Conservation (phyloP, 2,113 vertebrate species). For the Melanostigma gelatinosum region DNA sequence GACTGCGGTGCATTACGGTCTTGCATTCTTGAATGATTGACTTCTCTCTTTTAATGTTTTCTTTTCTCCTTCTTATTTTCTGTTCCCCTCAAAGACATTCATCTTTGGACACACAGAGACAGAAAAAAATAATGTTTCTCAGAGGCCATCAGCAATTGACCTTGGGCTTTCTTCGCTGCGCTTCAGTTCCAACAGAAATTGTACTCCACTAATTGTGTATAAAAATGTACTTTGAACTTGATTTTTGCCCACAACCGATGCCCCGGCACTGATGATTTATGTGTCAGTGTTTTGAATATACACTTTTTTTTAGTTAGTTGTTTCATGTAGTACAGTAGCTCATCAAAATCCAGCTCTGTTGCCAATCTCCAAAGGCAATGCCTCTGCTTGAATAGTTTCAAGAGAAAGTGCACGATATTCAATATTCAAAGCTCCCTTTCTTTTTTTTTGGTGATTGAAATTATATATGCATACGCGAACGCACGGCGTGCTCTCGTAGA, state of each 20-base stretch:
- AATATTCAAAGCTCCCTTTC: constrained; percentile 36
- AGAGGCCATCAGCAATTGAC: constrained; percentile 71
- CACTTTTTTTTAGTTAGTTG: constrained; percentile 56
- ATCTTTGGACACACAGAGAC: constrained; percentile 71
- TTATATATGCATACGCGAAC: constrained; percentile 25
- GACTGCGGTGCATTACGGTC: constrained; percentile 75
- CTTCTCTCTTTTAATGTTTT: constrained; percentile 76
- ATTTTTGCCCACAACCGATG: constrained; percentile 70
- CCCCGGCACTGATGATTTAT: constrained; percentile 54
- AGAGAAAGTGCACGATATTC: constrained; percentile 57
- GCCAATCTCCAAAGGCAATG: constrained; percentile 65
- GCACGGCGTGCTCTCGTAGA: constrained; percentile 22
- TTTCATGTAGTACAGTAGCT: constrained; percentile 70
- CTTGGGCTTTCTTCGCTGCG: constrained; percentile 61
- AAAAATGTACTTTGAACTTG: constrained; percentile 78
- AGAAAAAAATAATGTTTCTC: constrained; percentile 68
- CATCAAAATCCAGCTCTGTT: constrained; percentile 54
- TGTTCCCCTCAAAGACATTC: constrained; percentile 65
- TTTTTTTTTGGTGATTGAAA: constrained; percentile 44
- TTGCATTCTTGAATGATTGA: constrained; percentile 79
- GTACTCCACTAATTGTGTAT: constrained; percentile 74
- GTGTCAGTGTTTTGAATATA: constrained; percentile 59
- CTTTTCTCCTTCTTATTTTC: constrained; percentile 66
- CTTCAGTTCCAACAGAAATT: constrained; percentile 72
- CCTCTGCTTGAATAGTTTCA: constrained; percentile 56